Percentiles rank a stretch among this genome's conserved stretches.
Evolutionary conservation across 2,888 invertebrate species (phyloP).

Genomic region (Chloroclysta siterata): DNA sequence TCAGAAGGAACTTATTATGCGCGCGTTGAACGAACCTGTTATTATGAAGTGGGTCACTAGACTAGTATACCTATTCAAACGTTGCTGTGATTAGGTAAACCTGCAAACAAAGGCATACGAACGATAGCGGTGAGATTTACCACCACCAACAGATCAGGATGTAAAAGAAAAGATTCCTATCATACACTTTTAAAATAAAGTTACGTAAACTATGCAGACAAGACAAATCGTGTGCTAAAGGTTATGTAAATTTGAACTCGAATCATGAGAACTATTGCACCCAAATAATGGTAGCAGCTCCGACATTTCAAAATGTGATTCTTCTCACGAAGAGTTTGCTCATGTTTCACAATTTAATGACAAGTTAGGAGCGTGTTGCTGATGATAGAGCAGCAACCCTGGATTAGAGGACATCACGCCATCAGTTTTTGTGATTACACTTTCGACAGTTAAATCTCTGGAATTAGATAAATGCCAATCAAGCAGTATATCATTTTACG

Average conservation of each 20-base stretch:
- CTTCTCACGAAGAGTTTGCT: constrained; percentile 7
- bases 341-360: constrained; percentile 7
- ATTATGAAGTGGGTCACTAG: constrained; percentile 13
- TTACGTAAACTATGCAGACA: constrained; percentile 20
- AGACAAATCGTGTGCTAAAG: constrained; percentile 21
- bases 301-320: constrained; percentile 14
- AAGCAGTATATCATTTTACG: constrained; percentile 30
- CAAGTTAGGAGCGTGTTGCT: constrained; percentile 10
- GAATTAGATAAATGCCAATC: constrained; percentile 30
- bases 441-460: constrained; percentile 41
- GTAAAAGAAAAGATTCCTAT: constrained; percentile 11
- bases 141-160: background rate
- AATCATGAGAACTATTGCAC: constrained; percentile 20
- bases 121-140: background rate
- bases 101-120: constrained; percentile 3
- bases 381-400: constrained; percentile 37
- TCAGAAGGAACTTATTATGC: constrained; percentile 7
- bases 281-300: constrained; percentile 6
- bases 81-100: background rate
- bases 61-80: background rate
- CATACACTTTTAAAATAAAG: constrained; percentile 7
- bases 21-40: constrained; percentile 10
- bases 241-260: constrained; percentile 16
- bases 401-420: constrained; percentile 33
- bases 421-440: constrained; percentile 40